Percentiles rank a stretch among this genome's conserved stretches.
These are phyloP conservation scores for Xiphophorus hellerii DNA, from an alignment of 2,113 vertebrate genomes.

Conservation along the genomic window DNA sequence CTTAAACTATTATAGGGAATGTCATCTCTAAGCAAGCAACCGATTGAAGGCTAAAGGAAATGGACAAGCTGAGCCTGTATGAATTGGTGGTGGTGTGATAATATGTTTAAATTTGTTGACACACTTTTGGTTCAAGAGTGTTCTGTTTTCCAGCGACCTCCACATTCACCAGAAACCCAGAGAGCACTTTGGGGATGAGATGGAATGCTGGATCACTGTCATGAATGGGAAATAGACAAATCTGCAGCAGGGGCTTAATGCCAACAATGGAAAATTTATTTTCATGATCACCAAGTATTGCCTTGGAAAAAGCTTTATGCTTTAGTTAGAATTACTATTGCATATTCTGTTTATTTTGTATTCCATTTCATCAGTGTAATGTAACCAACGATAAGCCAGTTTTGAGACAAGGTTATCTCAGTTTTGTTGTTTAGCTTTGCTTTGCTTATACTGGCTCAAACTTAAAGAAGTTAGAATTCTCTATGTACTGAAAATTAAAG, in stretches of 20 bases:
- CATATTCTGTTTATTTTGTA: background rate
- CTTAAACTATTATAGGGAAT: background rate
- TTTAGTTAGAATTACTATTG: background rate
- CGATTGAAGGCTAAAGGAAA: background rate
- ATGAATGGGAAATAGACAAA: background rate
- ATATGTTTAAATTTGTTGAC: too few relatives aligned
- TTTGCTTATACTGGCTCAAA: background rate
- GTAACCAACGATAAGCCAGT: background rate
- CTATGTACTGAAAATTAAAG: too few relatives aligned
- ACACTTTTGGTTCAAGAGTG: too few relatives aligned
- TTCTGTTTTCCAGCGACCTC: too few relatives aligned
- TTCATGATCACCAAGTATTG: background rate
- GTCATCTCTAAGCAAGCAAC: background rate
- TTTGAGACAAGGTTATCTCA: background rate
- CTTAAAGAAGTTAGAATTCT: too few relatives aligned
- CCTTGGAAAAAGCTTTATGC: background rate
- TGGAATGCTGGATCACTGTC: background rate
- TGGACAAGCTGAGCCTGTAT: background rate
- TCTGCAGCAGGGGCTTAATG: background rate
- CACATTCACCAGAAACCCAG: too few relatives aligned
- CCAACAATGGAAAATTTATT: background rate
- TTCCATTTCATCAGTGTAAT: background rate
- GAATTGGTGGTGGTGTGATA: too few relatives aligned
- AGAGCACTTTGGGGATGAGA: background rate
- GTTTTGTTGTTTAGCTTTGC: background rate